Evolutionary conservation across 2,888 invertebrate species (phyloP).

Genomic region (Hirtodrosophila confusa): DNA sequence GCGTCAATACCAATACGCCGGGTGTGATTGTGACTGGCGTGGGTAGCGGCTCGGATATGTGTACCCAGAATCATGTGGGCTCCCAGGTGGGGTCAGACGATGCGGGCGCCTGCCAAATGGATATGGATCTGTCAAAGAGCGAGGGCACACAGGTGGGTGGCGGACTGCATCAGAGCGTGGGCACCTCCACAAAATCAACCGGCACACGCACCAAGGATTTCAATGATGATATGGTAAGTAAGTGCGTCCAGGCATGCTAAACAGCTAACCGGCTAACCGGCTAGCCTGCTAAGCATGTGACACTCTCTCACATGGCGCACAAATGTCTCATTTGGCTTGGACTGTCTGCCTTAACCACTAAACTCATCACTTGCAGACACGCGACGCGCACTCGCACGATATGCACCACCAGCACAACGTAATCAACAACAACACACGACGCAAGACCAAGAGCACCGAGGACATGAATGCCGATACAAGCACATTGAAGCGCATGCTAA

Average conservation of each 20-base stretch:
- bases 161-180: constrained; percentile 86
- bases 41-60: constrained; percentile 85
- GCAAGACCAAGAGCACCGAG: constrained; percentile 95
- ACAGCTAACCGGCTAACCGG: constrained; percentile 4
- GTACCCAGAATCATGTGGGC: constrained; percentile 89
- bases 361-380: constrained; percentile 81
- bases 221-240: constrained; percentile 87
- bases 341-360: constrained; percentile 14
- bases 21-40: constrained; percentile 72
- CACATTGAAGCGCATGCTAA: constrained; percentile 96
- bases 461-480: constrained; percentile 90
- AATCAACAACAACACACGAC: constrained; percentile 90
- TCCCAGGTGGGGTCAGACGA: constrained; percentile 85
- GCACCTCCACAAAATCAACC: constrained; percentile 87
- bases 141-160: constrained; percentile 94
- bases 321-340: constrained; percentile 1
- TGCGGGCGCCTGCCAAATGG: constrained; percentile 84
- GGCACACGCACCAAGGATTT: constrained; percentile 87
- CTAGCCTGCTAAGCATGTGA: not conserved
- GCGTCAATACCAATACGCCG: constrained; percentile 74
- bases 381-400: constrained; percentile 89
- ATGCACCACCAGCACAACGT: constrained; percentile 89
- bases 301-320: not conserved
- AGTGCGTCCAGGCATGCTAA: constrained; percentile 22
- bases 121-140: constrained; percentile 88